Conservation (phyloP, 2,797 vertebrate genomes). For the Danio kyathit region DNA sequence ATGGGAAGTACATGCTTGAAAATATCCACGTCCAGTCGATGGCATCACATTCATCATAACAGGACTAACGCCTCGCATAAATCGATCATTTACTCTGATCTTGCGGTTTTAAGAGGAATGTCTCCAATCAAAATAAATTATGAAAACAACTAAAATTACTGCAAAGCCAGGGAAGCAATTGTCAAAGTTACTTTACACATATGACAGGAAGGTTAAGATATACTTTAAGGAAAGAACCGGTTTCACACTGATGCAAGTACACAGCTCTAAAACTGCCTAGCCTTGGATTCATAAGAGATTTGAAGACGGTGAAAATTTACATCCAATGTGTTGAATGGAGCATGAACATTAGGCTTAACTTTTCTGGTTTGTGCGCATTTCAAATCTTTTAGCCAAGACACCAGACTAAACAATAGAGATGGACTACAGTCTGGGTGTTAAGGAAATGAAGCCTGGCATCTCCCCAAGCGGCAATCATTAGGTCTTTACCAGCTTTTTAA, state of each 20-base stretch:
- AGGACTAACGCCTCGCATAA: conserved; percentile 41
- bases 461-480: conserved; percentile 22
- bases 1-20: conserved; percentile 64
- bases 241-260: conserved; percentile 5
- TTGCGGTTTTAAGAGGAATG: conserved; percentile 58
- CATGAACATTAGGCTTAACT: conserved; percentile 18
- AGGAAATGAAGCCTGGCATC: conserved; percentile 36
- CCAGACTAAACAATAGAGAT: conserved; percentile 35
- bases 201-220: conserved; percentile 31
- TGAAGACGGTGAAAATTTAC: conserved; percentile 1
- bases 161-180: conserved; percentile 51
- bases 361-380: conserved; percentile 9
- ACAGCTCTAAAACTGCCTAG: conserved; percentile 7
- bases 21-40: conserved; percentile 54
- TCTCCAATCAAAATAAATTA: conserved; percentile 49
- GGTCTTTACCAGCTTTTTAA: conserved; percentile 19
- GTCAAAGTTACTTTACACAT: conserved; percentile 35
- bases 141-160: conserved; percentile 29
- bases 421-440: neutral
- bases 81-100: conserved; percentile 46
- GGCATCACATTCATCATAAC: conserved; percentile 51
- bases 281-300: neutral
- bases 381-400: conserved; percentile 10
- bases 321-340: conserved; percentile 17
- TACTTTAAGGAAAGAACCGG: neutral